A percentile compares a stretch with the other conserved stretches of the same genome.
phyloP scores from a whole-genome alignment of 2,888 invertebrate genomes.

The Eupithecia vulgata region DNA sequence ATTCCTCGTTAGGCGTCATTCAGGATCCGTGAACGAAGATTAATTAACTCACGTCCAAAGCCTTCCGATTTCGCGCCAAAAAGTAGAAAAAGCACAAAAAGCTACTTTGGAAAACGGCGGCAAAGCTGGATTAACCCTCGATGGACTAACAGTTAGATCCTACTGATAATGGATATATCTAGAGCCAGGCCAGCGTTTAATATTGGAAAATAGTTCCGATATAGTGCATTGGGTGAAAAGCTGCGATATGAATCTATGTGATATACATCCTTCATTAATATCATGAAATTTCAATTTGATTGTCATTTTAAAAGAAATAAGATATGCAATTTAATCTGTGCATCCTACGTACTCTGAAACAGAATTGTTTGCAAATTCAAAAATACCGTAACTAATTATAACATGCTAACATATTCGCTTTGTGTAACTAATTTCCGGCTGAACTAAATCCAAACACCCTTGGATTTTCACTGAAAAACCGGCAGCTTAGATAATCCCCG shows the following conservation, averaged over 20 bases:
- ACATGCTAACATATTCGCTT: slow-evolving; percentile 9
- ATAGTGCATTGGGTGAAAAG: not conserved
- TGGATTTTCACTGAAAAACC: slow-evolving; percentile 16
- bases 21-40: slow-evolving; percentile 31
- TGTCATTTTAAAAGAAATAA: not conserved
- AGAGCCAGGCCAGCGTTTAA: not conserved
- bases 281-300: not conserved
- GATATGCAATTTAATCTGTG: not conserved
- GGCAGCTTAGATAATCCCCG: slow-evolving; percentile 20
- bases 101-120: slow-evolving; percentile 34
- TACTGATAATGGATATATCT: not conserved
- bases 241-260: not conserved
- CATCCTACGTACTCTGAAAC: not conserved
- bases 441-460: not conserved
- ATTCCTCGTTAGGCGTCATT: slow-evolving; percentile 25
- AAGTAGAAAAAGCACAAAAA: slow-evolving; percentile 33
- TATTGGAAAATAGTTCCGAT: not conserved
- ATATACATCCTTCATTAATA: not conserved
- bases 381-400: not conserved
- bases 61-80: slow-evolving; percentile 32
- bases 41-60: slow-evolving; percentile 32
- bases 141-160: slow-evolving; percentile 19
- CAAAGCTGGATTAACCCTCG: slow-evolving; percentile 38
- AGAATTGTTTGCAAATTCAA: not conserved
- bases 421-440: slow-evolving; percentile 13